Conservation (phyloP, 2,113 vertebrate species). For the Amazona vittata region DNA sequence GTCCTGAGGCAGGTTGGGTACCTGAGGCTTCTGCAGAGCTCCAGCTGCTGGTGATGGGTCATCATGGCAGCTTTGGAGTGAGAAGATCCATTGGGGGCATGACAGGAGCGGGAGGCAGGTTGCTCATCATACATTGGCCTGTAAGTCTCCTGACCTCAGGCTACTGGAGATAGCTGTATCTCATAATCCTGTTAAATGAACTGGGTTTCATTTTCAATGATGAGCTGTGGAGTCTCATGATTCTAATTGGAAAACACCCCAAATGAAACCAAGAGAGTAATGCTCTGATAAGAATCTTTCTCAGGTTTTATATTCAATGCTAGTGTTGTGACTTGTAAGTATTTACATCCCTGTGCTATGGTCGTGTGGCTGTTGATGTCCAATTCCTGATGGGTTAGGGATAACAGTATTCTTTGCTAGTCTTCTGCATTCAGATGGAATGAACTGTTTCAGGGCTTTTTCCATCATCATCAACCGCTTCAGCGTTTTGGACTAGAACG, state of each 20-base stretch:
- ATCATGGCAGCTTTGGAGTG: not conserved
- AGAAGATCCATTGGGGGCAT: not conserved
- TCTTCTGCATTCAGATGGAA: not conserved
- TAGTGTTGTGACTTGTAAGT: not conserved
- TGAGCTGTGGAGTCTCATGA: not conserved
- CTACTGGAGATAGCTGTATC: not conserved
- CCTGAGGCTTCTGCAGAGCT: not conserved
- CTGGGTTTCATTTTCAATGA: not conserved
- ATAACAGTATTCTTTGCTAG: not conserved
- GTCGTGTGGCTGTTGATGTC: not conserved
- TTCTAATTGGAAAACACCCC: not conserved
- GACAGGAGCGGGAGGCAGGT: not conserved
- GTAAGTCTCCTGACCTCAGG: not conserved
- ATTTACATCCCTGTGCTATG: not conserved
- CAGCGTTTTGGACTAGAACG: not conserved
- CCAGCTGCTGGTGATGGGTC: not conserved
- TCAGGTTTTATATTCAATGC: not conserved
- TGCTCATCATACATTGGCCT: rapidly evolving
- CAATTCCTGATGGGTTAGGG: not conserved
- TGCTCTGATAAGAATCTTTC: not conserved
- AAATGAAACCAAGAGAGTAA: not conserved
- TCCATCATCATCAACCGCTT: not conserved
- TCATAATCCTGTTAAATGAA: not conserved
- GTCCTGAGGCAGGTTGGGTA: not conserved
- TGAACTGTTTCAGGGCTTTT: not conserved